Evolutionary conservation across 2,888 invertebrate species (phyloP), one percentile per base, ranked within the genome.

Genomic region (Elmis aenea): DNA sequence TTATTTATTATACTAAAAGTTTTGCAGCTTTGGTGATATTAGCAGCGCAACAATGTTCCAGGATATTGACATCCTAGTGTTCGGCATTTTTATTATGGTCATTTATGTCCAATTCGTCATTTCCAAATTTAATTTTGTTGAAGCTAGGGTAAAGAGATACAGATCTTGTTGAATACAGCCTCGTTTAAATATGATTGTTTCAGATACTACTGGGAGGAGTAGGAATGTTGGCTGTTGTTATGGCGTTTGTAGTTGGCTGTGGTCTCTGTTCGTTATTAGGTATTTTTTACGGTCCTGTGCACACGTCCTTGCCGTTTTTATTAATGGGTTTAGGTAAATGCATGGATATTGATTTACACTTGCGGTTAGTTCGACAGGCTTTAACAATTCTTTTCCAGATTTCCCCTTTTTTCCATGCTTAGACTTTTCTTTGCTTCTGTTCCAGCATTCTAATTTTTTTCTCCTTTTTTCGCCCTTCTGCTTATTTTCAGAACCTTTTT

Each of bases 221-320:
- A 18, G 88, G 88, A 16, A 67, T 89, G 29, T 55, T 83, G 9
- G 78, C 81, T 54, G 80, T 88, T 18, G 83, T 77, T 4, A 75
- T 86, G 71, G 81, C 88, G 1, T 83, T 87, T 54, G 60, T 81
- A 2, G 75, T 81, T 16, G 77, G 85, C 1, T 75, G 82, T 34
- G 82, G 86, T 30, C 62, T 86, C 57, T 85, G 86, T 56, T 83
- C 86, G 1, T 60, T 79, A 5, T 58, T 83, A 36, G 81, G 82
- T 4, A 71, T 87, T 18, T 75, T 82, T 15, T 88, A 85, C 62
- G 86, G 88, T 1, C 88, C 88, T 0, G 81, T 89, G 1, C 88
- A 90, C 62, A 81, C 84, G 5, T 83, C 87, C 8, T 66, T 89
- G 41, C 88, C 88, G 3, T 88, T 90, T 65, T 71, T 90, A 38